Percentiles rank a stretch among this genome's conserved stretches.
Evolutionary conservation across 2,113 vertebrate genomes (phyloP).

Genomic region (Suncus etruscus): DNA sequence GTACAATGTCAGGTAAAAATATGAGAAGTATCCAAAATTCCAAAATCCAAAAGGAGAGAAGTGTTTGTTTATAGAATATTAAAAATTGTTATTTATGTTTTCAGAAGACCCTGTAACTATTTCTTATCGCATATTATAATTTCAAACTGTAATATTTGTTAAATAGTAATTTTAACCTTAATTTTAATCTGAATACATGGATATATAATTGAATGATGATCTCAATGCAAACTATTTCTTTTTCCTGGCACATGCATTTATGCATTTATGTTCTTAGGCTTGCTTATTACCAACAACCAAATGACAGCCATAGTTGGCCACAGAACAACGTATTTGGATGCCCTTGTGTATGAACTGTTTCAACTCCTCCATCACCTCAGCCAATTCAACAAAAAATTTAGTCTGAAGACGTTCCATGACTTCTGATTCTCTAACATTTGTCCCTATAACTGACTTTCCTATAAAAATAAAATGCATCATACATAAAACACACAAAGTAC

Average conservation of each 20-base stretch:
- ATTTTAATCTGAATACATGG: neutral
- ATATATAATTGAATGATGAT: neutral
- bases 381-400: neutral
- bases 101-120: neutral
- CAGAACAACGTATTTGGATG: neutral
- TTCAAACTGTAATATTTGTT: neutral
- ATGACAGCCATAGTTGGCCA: neutral
- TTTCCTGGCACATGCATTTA: neutral
- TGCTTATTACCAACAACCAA: neutral
- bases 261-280: neutral
- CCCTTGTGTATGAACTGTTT: neutral
- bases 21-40: neutral
- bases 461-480: neutral
- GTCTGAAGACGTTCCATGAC: neutral
- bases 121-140: neutral
- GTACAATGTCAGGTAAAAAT: neutral
- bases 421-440: neutral
- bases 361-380: neutral
- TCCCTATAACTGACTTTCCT: too few species aligned
- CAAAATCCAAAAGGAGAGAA: neutral
- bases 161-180: neutral
- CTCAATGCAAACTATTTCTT: neutral
- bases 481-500: neutral
- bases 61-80: conserved; percentile 8
- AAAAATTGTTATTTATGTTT: neutral